These are phyloP conservation scores for Micromussa lordhowensis DNA, from an alignment of 92 coral and sea anemone genomes.

Conservation along the genomic window DNA sequence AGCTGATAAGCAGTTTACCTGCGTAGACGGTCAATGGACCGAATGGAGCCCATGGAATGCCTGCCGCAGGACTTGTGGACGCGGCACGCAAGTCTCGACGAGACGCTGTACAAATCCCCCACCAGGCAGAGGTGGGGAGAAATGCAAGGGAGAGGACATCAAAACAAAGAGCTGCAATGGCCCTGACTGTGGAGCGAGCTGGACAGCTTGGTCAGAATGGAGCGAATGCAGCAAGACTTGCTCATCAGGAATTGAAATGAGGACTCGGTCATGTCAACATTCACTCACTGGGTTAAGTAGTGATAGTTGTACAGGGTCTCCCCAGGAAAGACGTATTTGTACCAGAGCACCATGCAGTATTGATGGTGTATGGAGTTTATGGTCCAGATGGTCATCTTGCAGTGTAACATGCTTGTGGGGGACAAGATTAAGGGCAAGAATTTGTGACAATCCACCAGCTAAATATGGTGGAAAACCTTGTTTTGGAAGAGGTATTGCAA, in stretches of 20 bases:
- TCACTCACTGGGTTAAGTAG: conserved; percentile 29
- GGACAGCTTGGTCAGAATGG: conserved; percentile 92
- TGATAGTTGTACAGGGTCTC: conserved; percentile 44
- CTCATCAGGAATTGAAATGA: conserved; percentile 63
- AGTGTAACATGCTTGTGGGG: conserved; percentile 86
- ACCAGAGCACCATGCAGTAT: conserved; percentile 53
- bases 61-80: conserved; percentile 78
- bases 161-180: conserved; percentile 67
- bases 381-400: conserved; percentile 85
- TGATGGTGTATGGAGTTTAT: conserved; percentile 78
- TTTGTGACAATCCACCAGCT: conserved; percentile 66
- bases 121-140: conserved; percentile 58
- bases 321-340: conserved; percentile 55
- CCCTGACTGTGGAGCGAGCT: conserved; percentile 67
- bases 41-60: conserved; percentile 83
- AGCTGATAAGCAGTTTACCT: conserved; percentile 70
- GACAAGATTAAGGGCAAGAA: conserved; percentile 62
- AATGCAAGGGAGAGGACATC: conserved; percentile 65
- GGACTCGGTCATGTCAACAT: conserved; percentile 67
- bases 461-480: conserved; percentile 50
- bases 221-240: conserved; percentile 76
- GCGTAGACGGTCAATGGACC: conserved; percentile 79
- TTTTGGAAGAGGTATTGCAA: conserved; percentile 46
- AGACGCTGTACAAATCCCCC: conserved; percentile 75
- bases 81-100: conserved; percentile 70